Base-by-base conservation (phyloP, 2,113 vertebrate species). In the Dipodomys ordii region DNA sequence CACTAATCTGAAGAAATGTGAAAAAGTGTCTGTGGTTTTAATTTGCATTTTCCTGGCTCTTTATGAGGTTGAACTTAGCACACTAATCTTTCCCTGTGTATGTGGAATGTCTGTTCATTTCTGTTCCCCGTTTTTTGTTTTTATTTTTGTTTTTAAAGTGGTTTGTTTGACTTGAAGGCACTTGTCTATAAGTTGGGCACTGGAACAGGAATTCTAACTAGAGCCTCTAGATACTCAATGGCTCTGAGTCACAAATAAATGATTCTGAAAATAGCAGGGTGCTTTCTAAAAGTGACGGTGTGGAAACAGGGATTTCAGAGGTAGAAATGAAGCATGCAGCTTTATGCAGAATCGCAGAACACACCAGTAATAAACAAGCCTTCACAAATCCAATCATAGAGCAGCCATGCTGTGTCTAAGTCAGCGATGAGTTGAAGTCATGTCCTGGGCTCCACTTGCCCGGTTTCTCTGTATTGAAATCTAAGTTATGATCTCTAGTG, bases 391-490 rank as follows among this genome's bases (percentile, higher is more conserved):
- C 94, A 81, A 53, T n/a, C 77, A 73, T 90, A 95, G 89, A 94
- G 90, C 88, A 88, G 62, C 76, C 13, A 67, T 69, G 82, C 93
- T 94, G 60, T 88, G 86, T 95, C 84, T 95, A 92, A 92, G 93
- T 88, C 35, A 83, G 92, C 90, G 87, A 92, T 22, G 85, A 94
- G 72, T 81, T 76, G 92, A 72, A 79, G 91, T 93, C 7, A 11
- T 77, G 93, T 78, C 93, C 91, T 95, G 72, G 87, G 94, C 96
- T 88, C 93, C 62, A 88, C 94, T 82, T 95, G 89, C 90, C 96
- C 95, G 92, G 81, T 91, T 94, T 95, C 74, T 82, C n/a, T 60
- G 87, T 76, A 16, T 86, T 84, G 78, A 86, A 88, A 92, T 88
- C 87, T 78, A 69, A 96, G 92, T 91, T 69, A 64, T 12, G 68